Evolutionary conservation across 35 echinoderm and acorn worm species (phyloP), one percentile per base, ranked within the genome.

Genomic region (Ophiothrix spiculata): DNA sequence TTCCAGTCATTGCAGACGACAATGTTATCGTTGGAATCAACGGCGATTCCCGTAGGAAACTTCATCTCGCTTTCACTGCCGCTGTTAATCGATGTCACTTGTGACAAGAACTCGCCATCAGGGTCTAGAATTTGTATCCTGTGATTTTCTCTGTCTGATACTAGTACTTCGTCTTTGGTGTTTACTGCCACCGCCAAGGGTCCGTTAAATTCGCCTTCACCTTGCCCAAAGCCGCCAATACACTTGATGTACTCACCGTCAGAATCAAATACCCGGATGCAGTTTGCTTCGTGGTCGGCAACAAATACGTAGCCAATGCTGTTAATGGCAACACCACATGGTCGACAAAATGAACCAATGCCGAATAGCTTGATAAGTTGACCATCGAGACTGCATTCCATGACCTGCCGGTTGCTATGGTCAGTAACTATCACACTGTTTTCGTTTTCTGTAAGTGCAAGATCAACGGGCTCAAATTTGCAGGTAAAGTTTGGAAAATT

Each of bases 1-100:
- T 99, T 93, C 96, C 96, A 99, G 76, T 99, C 96, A 63, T 93
- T 93, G 76, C 96, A 99, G 1, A 99, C 92, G 64, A 85, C 85
- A 45, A 99, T 83, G 81, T 99, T 99, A 78, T 99, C 92, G 54
- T 99, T 54, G 3, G 42, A 81, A 74, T 99, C 96, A 4, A 91
- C 83, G 4, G 92, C 86, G 0, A 99, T 77, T 0, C 96, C 96
- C n/a, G 92, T 99, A 1, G 92, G 96, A 32, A 94, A 99, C 34
- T 94, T 94, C n/a, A 99, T 40, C 23, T 93, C 41, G 38, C 86
- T 84, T 28, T 99, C 96, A n/a, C n/a, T n/a, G 1, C 87, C 87
- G 21, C 94, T 92, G 29, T 83, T 79, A 0, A 86, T 75, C 17
- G 92, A 91, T 19, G 79, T 88, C 25, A 93, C 60, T 0, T 84